These are phyloP conservation scores for Heliothis virescens DNA, from an alignment of 1,140 invertebrate genomes.

Conservation along the genomic window DNA sequence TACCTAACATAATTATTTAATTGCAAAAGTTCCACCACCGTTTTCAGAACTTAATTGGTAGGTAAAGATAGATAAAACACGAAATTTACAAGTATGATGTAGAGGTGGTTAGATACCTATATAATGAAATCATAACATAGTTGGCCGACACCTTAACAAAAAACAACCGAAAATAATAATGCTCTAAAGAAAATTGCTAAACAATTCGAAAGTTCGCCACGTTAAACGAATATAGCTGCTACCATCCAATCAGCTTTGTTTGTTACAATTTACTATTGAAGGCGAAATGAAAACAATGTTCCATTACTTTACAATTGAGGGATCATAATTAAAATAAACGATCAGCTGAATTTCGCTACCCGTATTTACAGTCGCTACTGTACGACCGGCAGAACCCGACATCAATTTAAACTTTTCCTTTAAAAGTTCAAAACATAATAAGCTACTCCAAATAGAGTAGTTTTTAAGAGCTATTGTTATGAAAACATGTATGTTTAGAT, in stretches of 20 bases:
- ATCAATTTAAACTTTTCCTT: constrained; percentile 29
- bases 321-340: not conserved
- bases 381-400: not conserved
- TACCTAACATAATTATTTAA: too few species aligned
- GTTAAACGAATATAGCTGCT: not conserved
- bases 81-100: too few species aligned
- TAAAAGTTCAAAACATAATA: not conserved
- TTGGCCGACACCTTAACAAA: too few species aligned
- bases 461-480: constrained; percentile 39
- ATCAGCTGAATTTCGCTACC: not conserved
- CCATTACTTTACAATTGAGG: not conserved
- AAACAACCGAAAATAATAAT: not conserved
- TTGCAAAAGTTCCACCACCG: too few species aligned
- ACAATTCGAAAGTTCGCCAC: not conserved
- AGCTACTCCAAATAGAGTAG: constrained; percentile 14
- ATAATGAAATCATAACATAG: too few species aligned
- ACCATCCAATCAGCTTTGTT: not conserved
- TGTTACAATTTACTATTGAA: constrained; percentile 3
- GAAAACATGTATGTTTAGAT: constrained; percentile 24
- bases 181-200: not conserved
- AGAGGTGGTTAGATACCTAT: too few species aligned
- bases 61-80: too few species aligned
- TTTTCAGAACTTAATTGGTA: too few species aligned
- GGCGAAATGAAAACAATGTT: not conserved
- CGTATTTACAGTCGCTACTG: not conserved